Conservation (phyloP, 2,797 vertebrate species). For the Telmatherina bonti region DNA sequence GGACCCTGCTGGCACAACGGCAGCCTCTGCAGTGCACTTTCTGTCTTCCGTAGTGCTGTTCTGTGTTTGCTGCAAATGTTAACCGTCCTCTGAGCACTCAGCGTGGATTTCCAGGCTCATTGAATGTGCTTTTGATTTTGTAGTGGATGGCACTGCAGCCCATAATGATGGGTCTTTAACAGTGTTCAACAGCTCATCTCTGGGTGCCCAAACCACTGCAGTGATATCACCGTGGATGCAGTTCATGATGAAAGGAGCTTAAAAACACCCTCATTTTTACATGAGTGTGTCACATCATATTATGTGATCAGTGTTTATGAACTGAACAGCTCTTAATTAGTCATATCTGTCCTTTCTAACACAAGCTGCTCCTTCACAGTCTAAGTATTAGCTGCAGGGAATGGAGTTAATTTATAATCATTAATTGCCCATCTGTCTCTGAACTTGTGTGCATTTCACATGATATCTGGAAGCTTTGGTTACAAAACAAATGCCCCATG, state of each 20-base stretch:
- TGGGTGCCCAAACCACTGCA: conserved; percentile 31
- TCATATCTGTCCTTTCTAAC: conserved; percentile 38
- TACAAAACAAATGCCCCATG: conserved; percentile 65
- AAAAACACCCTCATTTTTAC: conserved; percentile 23
- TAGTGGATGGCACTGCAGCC: conserved; percentile 32
- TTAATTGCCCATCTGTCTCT: conserved; percentile 53
- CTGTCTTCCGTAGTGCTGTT: background rate
- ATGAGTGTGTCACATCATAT: conserved; percentile 45
- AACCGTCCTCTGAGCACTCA: conserved; percentile 4
- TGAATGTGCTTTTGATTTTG: conserved; percentile 58
- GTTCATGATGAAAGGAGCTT: conserved; percentile 41
- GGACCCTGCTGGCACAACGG: background rate
- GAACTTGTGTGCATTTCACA: conserved; percentile 48
- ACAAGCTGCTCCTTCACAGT: conserved; percentile 45
- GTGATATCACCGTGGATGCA: conserved; percentile 50
- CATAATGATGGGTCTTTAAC: conserved; percentile 54
- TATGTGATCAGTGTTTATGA: conserved; percentile 46
- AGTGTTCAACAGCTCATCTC: conserved; percentile 49
- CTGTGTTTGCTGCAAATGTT: conserved; percentile 34
- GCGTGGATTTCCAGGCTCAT: conserved; percentile 27
- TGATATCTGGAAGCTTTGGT: conserved; percentile 48
- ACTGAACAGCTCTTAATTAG: conserved; percentile 51
- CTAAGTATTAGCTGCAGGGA: conserved; percentile 26
- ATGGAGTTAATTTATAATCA: conserved; percentile 43
- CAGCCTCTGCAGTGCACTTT: background rate